phyloP scores from a whole-genome alignment of 1,140 invertebrate species.

The Daktulosphaira vitifoliae region DNA sequence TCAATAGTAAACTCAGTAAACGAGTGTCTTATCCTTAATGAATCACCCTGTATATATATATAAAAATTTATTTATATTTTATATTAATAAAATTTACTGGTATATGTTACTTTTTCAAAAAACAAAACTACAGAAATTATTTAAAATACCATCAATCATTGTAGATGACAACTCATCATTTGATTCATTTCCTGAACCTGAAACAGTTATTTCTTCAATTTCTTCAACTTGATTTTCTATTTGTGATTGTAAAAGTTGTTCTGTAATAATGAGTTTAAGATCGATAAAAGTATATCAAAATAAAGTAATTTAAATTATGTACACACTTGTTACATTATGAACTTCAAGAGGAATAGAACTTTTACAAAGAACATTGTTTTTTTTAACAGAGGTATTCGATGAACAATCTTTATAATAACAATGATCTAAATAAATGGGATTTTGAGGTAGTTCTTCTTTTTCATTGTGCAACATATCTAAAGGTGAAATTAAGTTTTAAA shows the following conservation, averaged over 20 bases:
- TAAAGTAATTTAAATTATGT: too few relatives aligned
- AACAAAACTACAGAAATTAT: too few relatives aligned
- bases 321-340: conserved; percentile 7
- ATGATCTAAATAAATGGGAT: conserved; percentile 20
- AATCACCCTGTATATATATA: too few relatives aligned
- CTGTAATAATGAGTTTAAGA: background rate
- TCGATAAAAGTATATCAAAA: background rate
- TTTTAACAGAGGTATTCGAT: background rate
- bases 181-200: background rate
- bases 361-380: background rate
- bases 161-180: background rate
- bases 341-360: background rate
- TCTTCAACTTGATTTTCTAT: background rate
- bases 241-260: background rate
- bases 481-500: background rate
- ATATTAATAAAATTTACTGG: too few relatives aligned
- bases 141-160: background rate
- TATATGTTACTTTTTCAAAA: too few relatives aligned
- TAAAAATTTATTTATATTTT: too few relatives aligned
- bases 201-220: conserved; percentile 8
- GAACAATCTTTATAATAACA: conserved; percentile 11
- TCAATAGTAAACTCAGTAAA: too few relatives aligned
- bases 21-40: too few relatives aligned
- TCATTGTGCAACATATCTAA: conserved; percentile 1
- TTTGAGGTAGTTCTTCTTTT: background rate